Conservation (phyloP, 2,888 invertebrate genomes). For the Acanthosepion pharaonis region DNA sequence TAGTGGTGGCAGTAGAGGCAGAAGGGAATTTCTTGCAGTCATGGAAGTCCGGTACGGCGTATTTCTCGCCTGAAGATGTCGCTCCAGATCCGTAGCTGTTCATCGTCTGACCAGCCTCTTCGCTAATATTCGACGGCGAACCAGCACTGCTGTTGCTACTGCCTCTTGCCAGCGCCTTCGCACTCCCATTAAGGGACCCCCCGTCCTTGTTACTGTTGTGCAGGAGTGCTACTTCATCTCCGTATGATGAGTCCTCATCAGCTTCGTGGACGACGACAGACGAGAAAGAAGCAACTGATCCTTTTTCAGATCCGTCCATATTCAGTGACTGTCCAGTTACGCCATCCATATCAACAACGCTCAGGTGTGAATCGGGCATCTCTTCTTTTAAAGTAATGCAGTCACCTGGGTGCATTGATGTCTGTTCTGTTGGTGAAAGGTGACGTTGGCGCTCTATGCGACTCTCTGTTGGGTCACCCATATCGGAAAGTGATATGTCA, state of each 20-base stretch:
- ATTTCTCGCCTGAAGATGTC: conserved; percentile 36
- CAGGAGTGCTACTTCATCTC: not conserved
- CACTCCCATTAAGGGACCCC: not conserved
- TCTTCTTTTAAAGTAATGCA: conserved; percentile 50
- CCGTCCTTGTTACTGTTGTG: not conserved
- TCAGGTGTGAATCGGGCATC: conserved; percentile 54
- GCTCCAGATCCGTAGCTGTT: conserved; percentile 38
- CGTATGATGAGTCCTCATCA: conserved; percentile 42
- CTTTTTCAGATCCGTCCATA: conserved; percentile 42
- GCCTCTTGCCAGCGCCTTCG: not conserved
- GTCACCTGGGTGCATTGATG: conserved; percentile 50
- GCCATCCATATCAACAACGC: conserved; percentile 54
- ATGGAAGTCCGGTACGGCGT: not conserved
- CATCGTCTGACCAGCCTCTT: conserved; percentile 23
- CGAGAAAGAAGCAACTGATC: conserved; percentile 24
- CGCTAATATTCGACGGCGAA: not conserved
- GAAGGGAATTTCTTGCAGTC: conserved; percentile 43
- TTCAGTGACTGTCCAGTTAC: not conserved
- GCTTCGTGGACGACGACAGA: conserved; percentile 41
- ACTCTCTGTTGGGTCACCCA: not conserved
- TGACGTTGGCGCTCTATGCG: not conserved
- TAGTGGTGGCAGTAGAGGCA: not conserved
- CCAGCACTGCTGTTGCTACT: not conserved
- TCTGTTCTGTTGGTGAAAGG: not conserved
- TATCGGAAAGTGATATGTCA: not conserved